Conservation (phyloP, 2,888 invertebrate species). For the Rotaria macrura region DNA sequence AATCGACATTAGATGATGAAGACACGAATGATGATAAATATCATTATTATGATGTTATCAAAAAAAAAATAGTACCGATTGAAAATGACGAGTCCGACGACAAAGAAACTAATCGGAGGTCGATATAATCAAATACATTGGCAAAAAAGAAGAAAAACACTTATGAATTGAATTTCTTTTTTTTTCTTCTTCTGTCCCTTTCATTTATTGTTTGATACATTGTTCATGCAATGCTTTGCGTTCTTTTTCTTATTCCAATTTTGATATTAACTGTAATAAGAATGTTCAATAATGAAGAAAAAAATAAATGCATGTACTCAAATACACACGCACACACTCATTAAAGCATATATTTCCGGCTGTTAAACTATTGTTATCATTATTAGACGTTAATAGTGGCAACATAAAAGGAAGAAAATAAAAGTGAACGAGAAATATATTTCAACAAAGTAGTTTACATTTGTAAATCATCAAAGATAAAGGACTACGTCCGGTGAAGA, state of each 20-base stretch:
- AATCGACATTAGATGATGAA: background rate
- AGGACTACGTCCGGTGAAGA: background rate
- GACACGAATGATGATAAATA: background rate
- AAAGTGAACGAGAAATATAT: background rate
- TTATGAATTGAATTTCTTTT: background rate
- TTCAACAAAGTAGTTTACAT: background rate
- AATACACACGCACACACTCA: background rate
- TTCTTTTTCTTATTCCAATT: background rate
- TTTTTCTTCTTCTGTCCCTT: background rate
- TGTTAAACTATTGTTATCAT: background rate
- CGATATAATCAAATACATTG: background rate
- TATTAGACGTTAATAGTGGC: background rate
- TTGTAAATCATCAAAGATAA: background rate
- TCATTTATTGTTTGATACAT: background rate
- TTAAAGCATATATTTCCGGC: background rate
- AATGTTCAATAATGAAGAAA: background rate
- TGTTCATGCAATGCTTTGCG: background rate
- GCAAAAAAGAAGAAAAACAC: background rate
- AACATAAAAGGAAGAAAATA: background rate
- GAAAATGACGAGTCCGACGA: background rate
- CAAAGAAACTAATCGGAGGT: background rate
- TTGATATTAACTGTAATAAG: background rate
- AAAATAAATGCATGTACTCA: background rate
- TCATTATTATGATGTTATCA: background rate
- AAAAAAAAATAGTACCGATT: background rate